Evolutionary conservation across 1,140 invertebrate species (phyloP).

Genomic region (Drosophila pectinifera): DNA sequence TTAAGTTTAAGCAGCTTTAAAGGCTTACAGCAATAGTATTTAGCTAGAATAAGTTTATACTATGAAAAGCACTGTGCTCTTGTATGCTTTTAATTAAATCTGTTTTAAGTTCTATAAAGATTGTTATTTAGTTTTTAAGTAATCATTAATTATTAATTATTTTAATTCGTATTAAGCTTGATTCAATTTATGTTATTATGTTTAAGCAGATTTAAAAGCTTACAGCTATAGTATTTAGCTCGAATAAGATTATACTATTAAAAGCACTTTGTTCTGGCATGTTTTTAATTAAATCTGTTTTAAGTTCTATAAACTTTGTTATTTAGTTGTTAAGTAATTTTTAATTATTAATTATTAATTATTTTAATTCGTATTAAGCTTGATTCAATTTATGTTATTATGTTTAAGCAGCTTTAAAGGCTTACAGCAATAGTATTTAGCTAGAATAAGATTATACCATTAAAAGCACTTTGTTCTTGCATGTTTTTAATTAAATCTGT

Average conservation of each 20-base stretch:
- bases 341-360: too few species aligned
- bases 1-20: background rate
- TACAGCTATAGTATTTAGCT: background rate
- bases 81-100: too few species aligned
- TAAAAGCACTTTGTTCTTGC: background rate
- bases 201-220: background rate
- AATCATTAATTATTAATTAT: too few species aligned
- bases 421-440: background rate
- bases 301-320: background rate
- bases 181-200: background rate
- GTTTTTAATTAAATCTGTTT: too few species aligned
- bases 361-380: constrained; percentile 4
- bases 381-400: background rate
- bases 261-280: background rate
- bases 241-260: background rate
- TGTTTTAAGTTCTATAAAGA: too few species aligned
- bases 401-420: background rate
- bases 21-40: background rate
- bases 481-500: too few species aligned
- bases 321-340: too few species aligned
- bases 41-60: background rate
- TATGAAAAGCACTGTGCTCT: background rate
- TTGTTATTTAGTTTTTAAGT: too few species aligned
- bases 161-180: constrained; percentile 1
- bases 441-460: background rate